Percentiles rank a stretch among this genome's conserved stretches.
phyloP scores from a whole-genome alignment of 2,113 vertebrate genomes.

The Clupea harengus region DNA sequence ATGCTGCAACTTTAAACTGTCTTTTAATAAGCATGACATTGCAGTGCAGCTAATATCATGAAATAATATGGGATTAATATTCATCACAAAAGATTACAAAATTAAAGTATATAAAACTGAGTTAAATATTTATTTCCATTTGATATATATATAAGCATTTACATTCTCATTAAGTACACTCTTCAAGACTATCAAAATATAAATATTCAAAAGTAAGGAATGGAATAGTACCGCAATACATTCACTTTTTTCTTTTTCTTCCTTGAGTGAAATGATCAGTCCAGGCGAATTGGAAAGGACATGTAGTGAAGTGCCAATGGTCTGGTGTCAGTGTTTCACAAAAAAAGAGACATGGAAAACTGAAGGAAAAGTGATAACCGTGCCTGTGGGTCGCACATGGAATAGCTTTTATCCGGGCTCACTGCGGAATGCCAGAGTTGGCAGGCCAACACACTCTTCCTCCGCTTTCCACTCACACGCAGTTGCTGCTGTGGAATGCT shows the following conservation, averaged over 20 bases:
- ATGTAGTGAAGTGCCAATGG: neutral
- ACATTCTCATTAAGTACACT: neutral
- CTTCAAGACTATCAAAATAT: neutral
- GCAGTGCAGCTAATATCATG: neutral
- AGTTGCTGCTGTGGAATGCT: neutral
- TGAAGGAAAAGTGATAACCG: neutral
- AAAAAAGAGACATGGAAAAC: neutral
- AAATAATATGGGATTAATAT: neutral
- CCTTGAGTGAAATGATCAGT: neutral
- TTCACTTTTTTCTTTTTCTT: neutral
- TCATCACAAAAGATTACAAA: neutral
- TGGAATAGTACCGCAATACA: neutral
- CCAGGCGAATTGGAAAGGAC: neutral
- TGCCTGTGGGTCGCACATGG: neutral
- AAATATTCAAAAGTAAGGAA: neutral
- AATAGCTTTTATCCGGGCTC: neutral
- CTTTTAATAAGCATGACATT: neutral
- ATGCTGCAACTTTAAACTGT: neutral
- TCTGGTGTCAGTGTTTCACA: neutral
- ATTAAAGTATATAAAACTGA: neutral
- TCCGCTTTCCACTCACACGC: neutral
- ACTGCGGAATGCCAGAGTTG: neutral
- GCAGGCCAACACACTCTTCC: neutral
- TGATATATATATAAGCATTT: neutral
- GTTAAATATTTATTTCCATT: slow-evolving; percentile 6